phyloP scores from a whole-genome alignment of 2,888 invertebrate genomes.

The Lasius fuliginosus region DNA sequence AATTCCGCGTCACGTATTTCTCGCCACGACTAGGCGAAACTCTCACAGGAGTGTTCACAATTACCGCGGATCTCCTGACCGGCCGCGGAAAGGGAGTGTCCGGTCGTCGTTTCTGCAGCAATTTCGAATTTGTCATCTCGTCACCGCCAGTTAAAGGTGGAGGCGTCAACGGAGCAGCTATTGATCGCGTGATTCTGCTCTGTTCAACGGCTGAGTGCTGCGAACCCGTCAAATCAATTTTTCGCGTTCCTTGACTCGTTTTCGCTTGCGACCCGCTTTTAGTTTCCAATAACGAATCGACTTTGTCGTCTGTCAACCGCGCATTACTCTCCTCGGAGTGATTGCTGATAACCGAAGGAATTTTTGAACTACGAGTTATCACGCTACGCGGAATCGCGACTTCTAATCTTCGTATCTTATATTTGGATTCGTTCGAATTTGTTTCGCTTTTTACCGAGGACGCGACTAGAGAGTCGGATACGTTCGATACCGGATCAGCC shows the following conservation, averaged over 20 bases:
- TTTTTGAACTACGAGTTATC: conserved; percentile 40
- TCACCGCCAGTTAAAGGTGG: conserved; percentile 1
- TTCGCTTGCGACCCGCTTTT: conserved; percentile 21
- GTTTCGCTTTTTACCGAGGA: background rate
- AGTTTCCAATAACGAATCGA: conserved; percentile 17
- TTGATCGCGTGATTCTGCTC: conserved; percentile 69
- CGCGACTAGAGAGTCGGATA: background rate
- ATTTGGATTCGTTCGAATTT: background rate
- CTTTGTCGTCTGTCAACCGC: background rate
- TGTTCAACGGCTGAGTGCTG: conserved; percentile 56
- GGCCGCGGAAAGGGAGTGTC: conserved; percentile 80
- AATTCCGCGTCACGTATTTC: conserved; percentile 73
- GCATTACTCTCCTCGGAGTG: conserved; percentile 17
- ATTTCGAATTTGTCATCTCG: conserved; percentile 44
- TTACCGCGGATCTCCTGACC: conserved; percentile 67
- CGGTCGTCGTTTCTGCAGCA: conserved; percentile 70
- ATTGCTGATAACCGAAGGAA: background rate
- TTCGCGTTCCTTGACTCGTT: conserved; percentile 35
- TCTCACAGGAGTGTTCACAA: conserved; percentile 48
- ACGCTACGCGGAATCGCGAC: conserved; percentile 11
- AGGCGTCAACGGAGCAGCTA: conserved; percentile 56
- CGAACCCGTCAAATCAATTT: conserved; percentile 58
- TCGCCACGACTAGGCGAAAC: conserved; percentile 59
- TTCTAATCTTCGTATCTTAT: conserved; percentile 22
- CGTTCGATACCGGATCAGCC: background rate